phyloP scores from a whole-genome alignment of 2,113 vertebrate genomes.

The rabbit (Oryctolagus cuniculus) region DNA sequence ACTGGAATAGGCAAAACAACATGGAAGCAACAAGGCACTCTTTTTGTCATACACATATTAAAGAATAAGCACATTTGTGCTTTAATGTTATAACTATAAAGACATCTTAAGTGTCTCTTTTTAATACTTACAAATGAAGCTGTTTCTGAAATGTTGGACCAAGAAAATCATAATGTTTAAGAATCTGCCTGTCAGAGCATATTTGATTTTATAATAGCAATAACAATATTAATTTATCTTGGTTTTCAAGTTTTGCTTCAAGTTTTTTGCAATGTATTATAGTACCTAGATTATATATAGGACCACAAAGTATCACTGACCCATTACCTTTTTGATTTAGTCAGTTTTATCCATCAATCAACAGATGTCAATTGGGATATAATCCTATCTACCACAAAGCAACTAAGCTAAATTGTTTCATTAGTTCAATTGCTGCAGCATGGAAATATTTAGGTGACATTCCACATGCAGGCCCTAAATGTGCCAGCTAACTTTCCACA shows the following conservation, averaged over 20 bases:
- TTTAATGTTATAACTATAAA: slow-evolving; percentile 27
- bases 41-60: background rate
- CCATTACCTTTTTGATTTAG: background rate
- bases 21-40: background rate
- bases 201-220: slow-evolving; percentile 57
- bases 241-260: slow-evolving; percentile 52
- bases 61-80: slow-evolving; percentile 26
- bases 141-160: background rate
- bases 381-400: background rate
- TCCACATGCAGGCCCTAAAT: background rate
- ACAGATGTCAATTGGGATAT: background rate
- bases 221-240: slow-evolving; percentile 29
- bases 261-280: background rate
- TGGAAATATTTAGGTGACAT: background rate
- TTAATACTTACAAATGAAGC: slow-evolving; percentile 44
- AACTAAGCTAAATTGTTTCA: background rate
- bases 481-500: slow-evolving; percentile 1
- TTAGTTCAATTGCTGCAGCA: slow-evolving; percentile 6
- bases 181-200: background rate
- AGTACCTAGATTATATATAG: slow-evolving; percentile 6
- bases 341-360: background rate
- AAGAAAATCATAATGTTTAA: slow-evolving; percentile 34
- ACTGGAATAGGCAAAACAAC: slow-evolving; percentile 1
- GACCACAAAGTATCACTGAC: background rate
- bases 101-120: slow-evolving; percentile 35